phyloP scores from a whole-genome alignment of 1,140 invertebrate species.

The Fopius arisanus region DNA sequence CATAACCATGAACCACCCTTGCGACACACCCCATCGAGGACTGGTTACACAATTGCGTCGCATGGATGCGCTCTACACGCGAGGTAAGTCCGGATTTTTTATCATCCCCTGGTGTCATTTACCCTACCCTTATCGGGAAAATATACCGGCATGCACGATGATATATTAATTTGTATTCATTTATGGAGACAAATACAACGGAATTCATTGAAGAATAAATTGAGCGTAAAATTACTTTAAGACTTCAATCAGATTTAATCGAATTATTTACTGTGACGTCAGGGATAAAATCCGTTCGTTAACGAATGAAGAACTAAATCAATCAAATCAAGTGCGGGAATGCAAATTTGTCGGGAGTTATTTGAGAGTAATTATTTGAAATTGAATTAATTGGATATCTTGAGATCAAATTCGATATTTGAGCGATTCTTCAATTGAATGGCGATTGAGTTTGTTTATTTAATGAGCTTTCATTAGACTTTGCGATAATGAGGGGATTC shows the following conservation, averaged over 20 bases:
- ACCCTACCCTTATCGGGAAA: background rate
- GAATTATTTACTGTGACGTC: too few species aligned
- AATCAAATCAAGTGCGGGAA: too few species aligned
- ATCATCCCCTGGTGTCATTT: background rate
- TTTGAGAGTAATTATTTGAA: too few species aligned
- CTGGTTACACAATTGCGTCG: conserved; percentile 4
- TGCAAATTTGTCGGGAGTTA: too few species aligned
- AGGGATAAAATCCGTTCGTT: too few species aligned
- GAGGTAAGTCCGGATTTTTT: conserved; percentile 11
- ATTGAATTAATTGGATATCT: background rate
- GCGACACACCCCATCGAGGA: conserved; percentile 14
- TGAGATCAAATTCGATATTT: background rate
- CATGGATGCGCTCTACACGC: conserved; percentile 24
- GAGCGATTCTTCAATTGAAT: background rate
- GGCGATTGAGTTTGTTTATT: background rate
- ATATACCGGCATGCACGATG: too few species aligned
- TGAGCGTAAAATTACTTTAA: too few species aligned
- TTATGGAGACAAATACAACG: too few species aligned
- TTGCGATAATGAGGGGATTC: background rate
- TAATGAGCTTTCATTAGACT: background rate
- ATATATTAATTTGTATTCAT: too few species aligned
- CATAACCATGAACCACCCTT: conserved; percentile 10
- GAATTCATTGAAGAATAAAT: too few species aligned
- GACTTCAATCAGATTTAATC: too few species aligned
- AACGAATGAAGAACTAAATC: too few species aligned